Evolutionary conservation across 1,140 invertebrate genomes (phyloP), one percentile per base, ranked within the genome.

Genomic region (Atta cephalotes): DNA sequence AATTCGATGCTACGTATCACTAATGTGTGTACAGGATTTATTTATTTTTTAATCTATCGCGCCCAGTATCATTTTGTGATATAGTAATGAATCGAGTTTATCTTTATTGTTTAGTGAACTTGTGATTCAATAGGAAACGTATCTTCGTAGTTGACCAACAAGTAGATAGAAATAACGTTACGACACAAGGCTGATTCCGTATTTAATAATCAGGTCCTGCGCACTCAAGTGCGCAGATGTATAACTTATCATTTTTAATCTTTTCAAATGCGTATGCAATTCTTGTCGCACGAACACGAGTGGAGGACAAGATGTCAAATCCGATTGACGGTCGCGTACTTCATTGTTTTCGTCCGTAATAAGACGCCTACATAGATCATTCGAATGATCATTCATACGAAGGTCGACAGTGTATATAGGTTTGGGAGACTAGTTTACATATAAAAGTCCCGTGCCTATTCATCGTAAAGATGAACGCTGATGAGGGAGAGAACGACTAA

Each of bases 1-100:
- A 94, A 70, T 95, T 94, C 71, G 95, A 95, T 88, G 92, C 95
- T 85, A 93, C 95, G 66, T 95, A 95, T 91, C 94, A 95, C 91
- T 95, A 95, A 94, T 93, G 31, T 76, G 86, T 76, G 84, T 87
- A 86, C 74, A 91, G 80, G 76, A 82, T 89, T 87, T 92, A 92
- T 91, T 91, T 91, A 92, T 82, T 84, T 89, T 89, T 89, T 88
- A 85, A 53, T 88, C 68, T 74, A 92, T 93, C 91, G 92, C 92
- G 92, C 92, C 92, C 91, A 93, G 92, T 93, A 94, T 94, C 91
- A 92, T 92, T 93, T 94, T 95, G 87, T 85, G 86, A 87, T 87
- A 87, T 87, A 88, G 82, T 58, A 78, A 86, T 28, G 49, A 85
- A 78, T 88, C 82, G 49, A 88, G 71, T 76, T 86, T 74, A 86